Percentiles rank a stretch among this genome's conserved stretches.
phyloP scores from a whole-genome alignment of 2,888 invertebrate genomes.

The Ichneumoninae sp. region DNA sequence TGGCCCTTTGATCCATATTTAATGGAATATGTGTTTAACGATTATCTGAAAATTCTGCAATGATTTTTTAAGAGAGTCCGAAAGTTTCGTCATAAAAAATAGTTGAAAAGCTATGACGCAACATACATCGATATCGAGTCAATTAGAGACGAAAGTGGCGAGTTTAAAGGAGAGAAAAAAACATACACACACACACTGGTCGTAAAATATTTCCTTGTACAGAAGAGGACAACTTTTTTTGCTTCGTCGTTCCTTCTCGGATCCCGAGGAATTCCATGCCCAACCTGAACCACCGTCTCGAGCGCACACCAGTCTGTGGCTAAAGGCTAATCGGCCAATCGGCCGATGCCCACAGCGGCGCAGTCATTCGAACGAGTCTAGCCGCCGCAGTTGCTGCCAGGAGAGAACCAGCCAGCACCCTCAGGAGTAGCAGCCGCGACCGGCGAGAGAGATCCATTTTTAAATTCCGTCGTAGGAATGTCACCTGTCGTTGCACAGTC shows the following conservation, averaged over 20 bases:
- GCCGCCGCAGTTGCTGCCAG: slow-evolving; percentile 9
- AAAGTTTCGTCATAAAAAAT: not conserved
- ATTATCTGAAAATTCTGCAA: not conserved
- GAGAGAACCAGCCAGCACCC: slow-evolving; percentile 19
- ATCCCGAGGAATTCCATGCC: slow-evolving; percentile 44
- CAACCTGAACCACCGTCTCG: slow-evolving; percentile 48
- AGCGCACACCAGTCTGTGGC: slow-evolving; percentile 27
- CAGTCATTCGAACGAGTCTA: slow-evolving; percentile 28
- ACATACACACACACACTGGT: slow-evolving; percentile 42
- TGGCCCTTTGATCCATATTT: not conserved
- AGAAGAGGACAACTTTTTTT: slow-evolving; percentile 12
- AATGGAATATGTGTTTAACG: not conserved
- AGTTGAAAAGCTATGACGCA: not conserved
- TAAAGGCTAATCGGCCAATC: slow-evolving; percentile 64
- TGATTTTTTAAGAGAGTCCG: not conserved
- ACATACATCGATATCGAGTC: not conserved
- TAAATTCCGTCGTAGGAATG: slow-evolving; percentile 62
- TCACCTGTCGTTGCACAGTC: slow-evolving; percentile 55
- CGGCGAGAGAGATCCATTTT: slow-evolving; percentile 55
- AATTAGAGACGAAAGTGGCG: slow-evolving; percentile 39
- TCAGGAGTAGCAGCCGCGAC: slow-evolving; percentile 27
- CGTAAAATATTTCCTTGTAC: slow-evolving; percentile 48
- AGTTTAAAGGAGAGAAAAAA: slow-evolving; percentile 20
- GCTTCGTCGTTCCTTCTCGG: slow-evolving; percentile 41
- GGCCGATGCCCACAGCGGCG: slow-evolving; percentile 19